These are phyloP conservation scores for Lytechinus pictus DNA, from an alignment of 35 echinoderm and acorn worm species.

Conservation along the genomic window DNA sequence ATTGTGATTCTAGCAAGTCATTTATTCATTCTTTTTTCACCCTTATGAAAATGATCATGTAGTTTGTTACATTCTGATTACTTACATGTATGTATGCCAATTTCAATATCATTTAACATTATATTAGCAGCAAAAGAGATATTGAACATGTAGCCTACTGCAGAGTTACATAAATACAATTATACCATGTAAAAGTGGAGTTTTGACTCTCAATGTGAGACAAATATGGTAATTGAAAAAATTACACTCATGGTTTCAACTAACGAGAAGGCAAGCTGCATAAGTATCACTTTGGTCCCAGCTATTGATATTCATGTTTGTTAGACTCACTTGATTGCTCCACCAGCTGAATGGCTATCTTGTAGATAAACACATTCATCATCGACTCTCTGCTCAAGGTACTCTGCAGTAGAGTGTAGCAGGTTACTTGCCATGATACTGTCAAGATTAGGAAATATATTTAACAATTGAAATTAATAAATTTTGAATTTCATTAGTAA, in stretches of 20 bases:
- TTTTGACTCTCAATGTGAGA: too few species aligned
- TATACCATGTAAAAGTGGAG: too few species aligned
- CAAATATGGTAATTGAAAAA: neutral
- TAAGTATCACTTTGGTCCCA: neutral
- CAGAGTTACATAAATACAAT: too few species aligned
- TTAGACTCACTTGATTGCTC: conserved; percentile 58
- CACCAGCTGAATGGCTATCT: conserved; percentile 79
- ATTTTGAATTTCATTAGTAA: too few species aligned
- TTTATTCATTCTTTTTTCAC: too few species aligned
- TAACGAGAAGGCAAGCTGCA: neutral
- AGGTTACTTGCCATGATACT: conserved; percentile 97
- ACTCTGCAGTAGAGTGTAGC: conserved; percentile 85
- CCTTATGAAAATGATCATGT: too few species aligned
- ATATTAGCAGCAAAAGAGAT: neutral
- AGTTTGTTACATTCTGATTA: too few species aligned
- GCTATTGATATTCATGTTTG: neutral
- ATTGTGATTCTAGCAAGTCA: too few species aligned
- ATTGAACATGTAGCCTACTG: neutral
- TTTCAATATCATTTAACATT: too few species aligned
- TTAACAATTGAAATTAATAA: neutral
- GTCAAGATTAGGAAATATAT: neutral
- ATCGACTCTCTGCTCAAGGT: conserved; percentile 73
- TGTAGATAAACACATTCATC: conserved; percentile 72
- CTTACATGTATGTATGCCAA: too few species aligned
- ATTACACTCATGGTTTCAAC: neutral